Evolutionary conservation across 2,888 invertebrate genomes (phyloP), one percentile per base, ranked within the genome.

Genomic region (Drosophila basisetae): DNA sequence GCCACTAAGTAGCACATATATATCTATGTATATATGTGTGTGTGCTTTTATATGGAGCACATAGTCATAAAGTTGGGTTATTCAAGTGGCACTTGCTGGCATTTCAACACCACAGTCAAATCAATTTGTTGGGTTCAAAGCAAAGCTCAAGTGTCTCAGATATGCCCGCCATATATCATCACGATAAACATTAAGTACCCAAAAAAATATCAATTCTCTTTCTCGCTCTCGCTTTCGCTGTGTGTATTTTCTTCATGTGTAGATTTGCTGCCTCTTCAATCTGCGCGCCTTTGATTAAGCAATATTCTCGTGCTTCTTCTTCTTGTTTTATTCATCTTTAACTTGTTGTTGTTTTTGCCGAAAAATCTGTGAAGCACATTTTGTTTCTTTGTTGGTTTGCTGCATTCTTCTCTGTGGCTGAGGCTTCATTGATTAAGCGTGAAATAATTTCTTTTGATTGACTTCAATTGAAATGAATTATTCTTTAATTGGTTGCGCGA

Each of bases 381-480:
- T 56, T 47, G 30, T n/a, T 64, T 60, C 75, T 63, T 74, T 67
- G 52, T 47, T 11, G 56, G 49, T n/a, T 33, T 11, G 25, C 13
- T 50, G 25, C 37, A 47, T 55, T 37, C 55, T n/a, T 37, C 61
- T 25, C 56, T 63, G 59, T 70, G 74, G 35, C 52, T 43, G 52
- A 22, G 58, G 74, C 85, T 78, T 83, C 83, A 89, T 87, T 90
- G 90, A 90, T 91, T 91, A 86, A 90, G 89, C 90, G 89, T 91
- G 88, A 89, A 90, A 90, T 90, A 85, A 91, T 89, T 90, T 81
- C 83, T 90, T 84, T 90, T 90, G 89, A 89, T 89, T 89, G 91
- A 83, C 80, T 86, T 90, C 91, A 90, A 90, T 90, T 89, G 90
- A 90, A 90, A 91, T 90, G 89, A 91, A 90, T 90, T 90, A 86